Evolutionary conservation across 2,797 vertebrate genomes (phyloP), one percentile per base, ranked within the genome.

Genomic region (Syngnathus acus): DNA sequence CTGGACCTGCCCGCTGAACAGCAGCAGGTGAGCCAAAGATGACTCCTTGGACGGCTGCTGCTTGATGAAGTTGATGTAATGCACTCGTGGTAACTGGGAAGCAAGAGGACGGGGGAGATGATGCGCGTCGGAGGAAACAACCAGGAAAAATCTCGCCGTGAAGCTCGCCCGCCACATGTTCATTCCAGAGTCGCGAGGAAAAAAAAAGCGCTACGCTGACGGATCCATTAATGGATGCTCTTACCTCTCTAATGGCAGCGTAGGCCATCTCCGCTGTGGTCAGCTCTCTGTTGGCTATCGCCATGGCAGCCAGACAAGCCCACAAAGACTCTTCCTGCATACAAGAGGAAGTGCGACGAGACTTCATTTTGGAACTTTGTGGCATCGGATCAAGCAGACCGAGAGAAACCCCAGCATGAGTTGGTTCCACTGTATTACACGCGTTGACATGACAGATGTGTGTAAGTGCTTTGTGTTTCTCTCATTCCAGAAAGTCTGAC

Each of bases 221-320:
- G 14, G 14, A 57, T 57, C 55, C 32, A 57, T 57, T 54, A 54
- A 54, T 4, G 53, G 53, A 26, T 26, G 54, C 32, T 70, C 86
- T 88, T 75, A 98, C 97, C 91, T 99, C 94, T 43, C 93, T 92
- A 1, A 97, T 92, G 1, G 97, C 92, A 2, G 96, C 94, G 0
- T 99, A 99, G 70, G 95, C 95, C 5, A 94, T 91, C 76, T 98
- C 95, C 5, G 97, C 97, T 3, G 95, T 95, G 64, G 69, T 88
- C 86, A 98, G 91, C 71, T 98, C 95, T 72, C 90, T 88, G 82
- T 80, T 93, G 80, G 93, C 91, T 88, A 99, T 91, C 0, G 97
- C 93, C 96, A 99, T 95, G 42, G 93, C 94, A 72, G 96, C 97
- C 21, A 99, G 89, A 75, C 97, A 98, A 0, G 97, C 93, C 97